These are phyloP conservation scores for Halcyon smyrnensis DNA, from an alignment of 2,797 vertebrate genomes.

Conservation along the genomic window DNA sequence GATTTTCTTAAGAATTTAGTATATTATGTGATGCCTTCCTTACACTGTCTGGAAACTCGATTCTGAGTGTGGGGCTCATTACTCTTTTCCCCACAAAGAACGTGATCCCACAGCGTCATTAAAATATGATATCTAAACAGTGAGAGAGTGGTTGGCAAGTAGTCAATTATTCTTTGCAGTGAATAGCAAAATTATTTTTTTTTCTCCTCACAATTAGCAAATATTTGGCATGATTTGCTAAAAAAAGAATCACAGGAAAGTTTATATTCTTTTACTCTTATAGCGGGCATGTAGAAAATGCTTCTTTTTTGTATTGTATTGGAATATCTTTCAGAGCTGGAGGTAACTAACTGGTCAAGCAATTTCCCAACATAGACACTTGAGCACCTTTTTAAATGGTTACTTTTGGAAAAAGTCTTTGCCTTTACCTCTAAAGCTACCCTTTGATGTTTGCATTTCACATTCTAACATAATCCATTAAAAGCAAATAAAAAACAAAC, in stretches of 20 bases:
- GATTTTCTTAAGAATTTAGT: neutral
- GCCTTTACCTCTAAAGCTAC: neutral
- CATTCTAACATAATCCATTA: neutral
- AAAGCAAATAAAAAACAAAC: neutral
- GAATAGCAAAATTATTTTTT: neutral
- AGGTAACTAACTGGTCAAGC: neutral
- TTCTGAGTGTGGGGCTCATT: neutral
- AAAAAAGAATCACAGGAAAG: accelerated
- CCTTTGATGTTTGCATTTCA: neutral
- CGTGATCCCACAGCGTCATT: neutral
- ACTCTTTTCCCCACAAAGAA: neutral
- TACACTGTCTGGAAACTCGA: neutral
- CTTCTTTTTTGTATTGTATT: neutral
- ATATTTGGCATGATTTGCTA: neutral
- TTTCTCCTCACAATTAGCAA: neutral
- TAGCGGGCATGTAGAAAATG: neutral
- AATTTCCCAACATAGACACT: neutral
- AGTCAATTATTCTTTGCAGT: neutral
- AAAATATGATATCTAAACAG: neutral
- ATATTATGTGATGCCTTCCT: neutral
- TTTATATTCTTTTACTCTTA: neutral
- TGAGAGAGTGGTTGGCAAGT: neutral
- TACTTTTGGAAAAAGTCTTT: neutral
- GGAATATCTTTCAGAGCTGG: neutral
- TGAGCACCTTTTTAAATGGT: neutral